These are phyloP conservation scores for Danaus plexippus DNA, from an alignment of 1,140 invertebrate genomes.

Conservation along the genomic window DNA sequence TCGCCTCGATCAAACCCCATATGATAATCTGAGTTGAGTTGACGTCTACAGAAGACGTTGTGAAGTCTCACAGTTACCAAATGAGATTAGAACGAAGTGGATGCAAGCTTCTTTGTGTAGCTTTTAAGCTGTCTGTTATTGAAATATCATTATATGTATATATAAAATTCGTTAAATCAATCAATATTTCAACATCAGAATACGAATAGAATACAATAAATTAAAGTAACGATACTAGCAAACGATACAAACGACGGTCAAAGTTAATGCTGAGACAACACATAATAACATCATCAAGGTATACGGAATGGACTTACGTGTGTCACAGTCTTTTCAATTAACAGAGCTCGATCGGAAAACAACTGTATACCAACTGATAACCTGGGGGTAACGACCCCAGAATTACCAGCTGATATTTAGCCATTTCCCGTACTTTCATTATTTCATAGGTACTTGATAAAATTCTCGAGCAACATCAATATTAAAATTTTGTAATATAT, in stretches of 20 bases:
- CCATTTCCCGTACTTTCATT: conserved; percentile 32
- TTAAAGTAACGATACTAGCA: conserved; percentile 7
- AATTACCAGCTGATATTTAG: conserved; percentile 99
- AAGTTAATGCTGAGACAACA: conserved; percentile 20
- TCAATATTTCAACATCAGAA: too few relatives aligned
- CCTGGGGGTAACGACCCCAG: conserved; percentile 83
- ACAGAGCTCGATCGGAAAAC: conserved; percentile 31
- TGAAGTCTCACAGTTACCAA: conserved; percentile 88
- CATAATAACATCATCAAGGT: conserved; percentile 19
- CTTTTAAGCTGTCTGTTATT: conserved; percentile 11
- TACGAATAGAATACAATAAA: too few relatives aligned
- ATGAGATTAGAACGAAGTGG: conserved; percentile 84
- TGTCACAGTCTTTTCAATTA: conserved; percentile 27
- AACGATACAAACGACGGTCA: conserved; percentile 40
- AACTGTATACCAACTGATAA: conserved; percentile 86
- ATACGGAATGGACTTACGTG: conserved; percentile 42
- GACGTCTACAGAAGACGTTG: conserved; percentile 29
- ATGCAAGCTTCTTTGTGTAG: conserved; percentile 44
- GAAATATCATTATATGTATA: conserved; percentile 1
- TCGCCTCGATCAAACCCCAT: conserved; percentile 77
- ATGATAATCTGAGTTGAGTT: conserved; percentile 73
- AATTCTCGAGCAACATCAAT: neutral
- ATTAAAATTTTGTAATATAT: conserved; percentile 4
- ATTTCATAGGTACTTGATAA: conserved; percentile 19
- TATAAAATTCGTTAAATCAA: too few relatives aligned